Evolutionary conservation across 2,888 invertebrate species (phyloP), one percentile per base, ranked within the genome.

Genomic region (Eupithecia inturbata): DNA sequence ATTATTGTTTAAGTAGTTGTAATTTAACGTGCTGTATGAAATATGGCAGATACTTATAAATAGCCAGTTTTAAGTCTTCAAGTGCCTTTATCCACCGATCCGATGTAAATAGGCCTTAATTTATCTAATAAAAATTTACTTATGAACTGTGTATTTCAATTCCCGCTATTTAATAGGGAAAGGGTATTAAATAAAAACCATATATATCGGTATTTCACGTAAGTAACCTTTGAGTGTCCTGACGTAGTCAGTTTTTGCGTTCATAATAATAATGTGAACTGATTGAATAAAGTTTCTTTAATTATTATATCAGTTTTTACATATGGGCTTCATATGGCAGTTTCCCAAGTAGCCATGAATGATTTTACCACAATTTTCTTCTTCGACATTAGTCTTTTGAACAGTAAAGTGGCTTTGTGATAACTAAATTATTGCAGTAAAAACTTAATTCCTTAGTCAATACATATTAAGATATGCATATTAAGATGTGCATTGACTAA

Each of bases 1-100:
- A 64, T 88, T 77, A 67, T 89, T 57, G 72, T 87, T n/a, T 91
- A 85, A 84, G 75, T 75, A 71, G 71, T 75, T 10, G 45, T 70
- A 74, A 22, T 31, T 68, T 33, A 53, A 33, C 49, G 19, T 33
- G 31, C 33, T 68, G 31, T 53, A 31, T 64, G 14, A 22, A 39
- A 36, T 66, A 22, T 41, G 36, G 36, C 68, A 68, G 33, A n/a
- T n/a, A n/a, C 10, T 53, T 3, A 22, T 10, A 53, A n/a, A 49
- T 3, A n/a, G 49, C 49, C 49, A 57, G 39, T 72, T 72, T 26
- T 80, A 78, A 79, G 74, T 45, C 75, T 74, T 73, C 70, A 78
- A 68, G 77, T 81, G 81, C 81, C 80, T 82, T 80, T 68, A 77
- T 78, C 76, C 75, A 77, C 74, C 78, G 77, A 82, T 78, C 64